Base-by-base conservation (phyloP, 2,888 invertebrate genomes). In the Tetramorium bicarinatum region DNA sequence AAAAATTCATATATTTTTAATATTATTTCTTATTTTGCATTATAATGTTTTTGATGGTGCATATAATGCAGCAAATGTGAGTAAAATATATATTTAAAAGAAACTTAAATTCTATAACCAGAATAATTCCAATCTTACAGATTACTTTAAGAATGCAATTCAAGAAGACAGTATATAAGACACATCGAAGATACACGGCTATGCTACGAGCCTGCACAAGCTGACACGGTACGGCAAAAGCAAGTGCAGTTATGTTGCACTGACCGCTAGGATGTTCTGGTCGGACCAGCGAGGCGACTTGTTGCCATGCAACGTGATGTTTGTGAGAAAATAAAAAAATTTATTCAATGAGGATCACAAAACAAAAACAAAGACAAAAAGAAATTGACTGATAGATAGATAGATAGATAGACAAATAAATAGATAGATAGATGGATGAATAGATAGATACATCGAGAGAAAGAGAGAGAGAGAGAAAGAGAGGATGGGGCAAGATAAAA, bases 241-340 rank as follows among this genome's bases (percentile, higher is more conserved):
- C 87, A 91, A 92, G 91, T 92, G 92, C 93, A 93, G 93, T 93
- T 93, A 93, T 93, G 92, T 92, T 92, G 92, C 89, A 92, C 92
- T 93, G 92, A 93, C 93, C 93, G 93, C 92, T 91, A 91, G 85
- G 85, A 89, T 82, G 85, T 79, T 84, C 85, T 84, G 75, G 85
- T 77, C 75, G 74, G 76, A 69, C 84, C 86, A 79, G 84, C 80
- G 85, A 87, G 41, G 72, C 83, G 82, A 76, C 86, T 87, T 89
- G 92, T 92, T 92, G 91, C 92, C 88, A 92, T 91, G 92, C 91
- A 90, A 87, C 88, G 74, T 81, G 88, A 89, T 83, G 88, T 88
- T 90, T 85, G 56, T 74, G 49, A 64, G 72, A 59, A 87, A 88
- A 88, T 82, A 84, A 88, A 84, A 47, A 38, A 75, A 15, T 15